phyloP scores from a whole-genome alignment of 2,113 vertebrate species.

The Natator depressus region DNA sequence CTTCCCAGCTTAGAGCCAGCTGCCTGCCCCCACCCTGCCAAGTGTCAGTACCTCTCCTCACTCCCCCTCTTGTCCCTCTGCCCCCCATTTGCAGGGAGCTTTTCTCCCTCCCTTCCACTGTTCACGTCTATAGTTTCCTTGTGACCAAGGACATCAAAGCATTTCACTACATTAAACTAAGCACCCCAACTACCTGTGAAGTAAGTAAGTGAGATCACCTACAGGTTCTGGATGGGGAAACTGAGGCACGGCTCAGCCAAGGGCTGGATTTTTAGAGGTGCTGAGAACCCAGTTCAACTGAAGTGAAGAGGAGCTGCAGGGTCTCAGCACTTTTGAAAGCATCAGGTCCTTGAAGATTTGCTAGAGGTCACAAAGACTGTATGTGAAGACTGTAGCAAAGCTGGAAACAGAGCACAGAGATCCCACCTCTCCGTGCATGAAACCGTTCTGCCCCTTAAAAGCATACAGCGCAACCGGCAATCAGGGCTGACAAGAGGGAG shows the following conservation, averaged over 20 bases:
- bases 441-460: not conserved
- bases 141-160: not conserved
- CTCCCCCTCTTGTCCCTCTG: not conserved
- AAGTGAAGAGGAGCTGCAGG: not conserved
- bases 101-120: not conserved
- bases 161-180: not conserved
- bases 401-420: not conserved
- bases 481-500: not conserved
- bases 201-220: fast-evolving
- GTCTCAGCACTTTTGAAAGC: not conserved
- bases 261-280: not conserved
- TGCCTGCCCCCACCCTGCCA: not conserved
- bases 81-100: not conserved
- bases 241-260: fast-evolving
- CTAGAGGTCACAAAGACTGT: not conserved
- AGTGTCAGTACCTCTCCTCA: not conserved
- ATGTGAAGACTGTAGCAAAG: not conserved
- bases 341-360: fast-evolving
- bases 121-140: not conserved
- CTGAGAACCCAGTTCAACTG: not conserved
- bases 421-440: not conserved
- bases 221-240: fast-evolving
- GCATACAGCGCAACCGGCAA: not conserved
- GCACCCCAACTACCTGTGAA: not conserved
- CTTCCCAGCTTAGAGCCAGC: not conserved